Conservation (phyloP, 2,113 vertebrate genomes). For the Sturnira hondurensis region DNA sequence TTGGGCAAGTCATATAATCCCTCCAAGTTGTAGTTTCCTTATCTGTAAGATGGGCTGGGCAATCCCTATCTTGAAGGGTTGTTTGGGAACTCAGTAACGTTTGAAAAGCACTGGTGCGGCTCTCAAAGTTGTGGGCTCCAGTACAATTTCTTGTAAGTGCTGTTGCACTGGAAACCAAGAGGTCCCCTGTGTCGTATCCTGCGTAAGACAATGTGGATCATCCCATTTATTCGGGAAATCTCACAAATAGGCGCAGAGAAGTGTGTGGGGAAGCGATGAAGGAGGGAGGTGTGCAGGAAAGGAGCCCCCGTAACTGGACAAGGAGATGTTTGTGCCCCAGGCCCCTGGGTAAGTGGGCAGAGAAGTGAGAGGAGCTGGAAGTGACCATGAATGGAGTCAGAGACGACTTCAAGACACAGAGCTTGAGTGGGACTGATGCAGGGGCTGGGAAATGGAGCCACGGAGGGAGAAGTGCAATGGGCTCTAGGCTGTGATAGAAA, state of each 20-base stretch:
- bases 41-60: background rate
- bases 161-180: background rate
- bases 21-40: background rate
- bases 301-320: background rate
- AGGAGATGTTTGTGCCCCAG: background rate
- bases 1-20: background rate
- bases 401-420: background rate
- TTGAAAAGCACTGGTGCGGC: background rate
- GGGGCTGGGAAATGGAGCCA: background rate
- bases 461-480: background rate
- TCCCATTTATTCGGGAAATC: background rate
- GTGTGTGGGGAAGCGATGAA: background rate
- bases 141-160: background rate
- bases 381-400: background rate
- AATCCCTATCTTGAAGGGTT: background rate
- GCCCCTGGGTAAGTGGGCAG: background rate
- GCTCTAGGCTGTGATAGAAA: background rate
- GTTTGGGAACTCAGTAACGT: background rate
- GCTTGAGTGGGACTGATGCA: background rate
- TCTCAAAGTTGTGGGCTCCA: background rate
- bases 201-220: background rate
- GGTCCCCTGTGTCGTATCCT: background rate
- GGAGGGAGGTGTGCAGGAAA: background rate
- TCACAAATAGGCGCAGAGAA: background rate
- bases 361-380: background rate